These are phyloP conservation scores for Philopedon plagiatum DNA, from an alignment of 2,888 invertebrate species.

Conservation along the genomic window DNA sequence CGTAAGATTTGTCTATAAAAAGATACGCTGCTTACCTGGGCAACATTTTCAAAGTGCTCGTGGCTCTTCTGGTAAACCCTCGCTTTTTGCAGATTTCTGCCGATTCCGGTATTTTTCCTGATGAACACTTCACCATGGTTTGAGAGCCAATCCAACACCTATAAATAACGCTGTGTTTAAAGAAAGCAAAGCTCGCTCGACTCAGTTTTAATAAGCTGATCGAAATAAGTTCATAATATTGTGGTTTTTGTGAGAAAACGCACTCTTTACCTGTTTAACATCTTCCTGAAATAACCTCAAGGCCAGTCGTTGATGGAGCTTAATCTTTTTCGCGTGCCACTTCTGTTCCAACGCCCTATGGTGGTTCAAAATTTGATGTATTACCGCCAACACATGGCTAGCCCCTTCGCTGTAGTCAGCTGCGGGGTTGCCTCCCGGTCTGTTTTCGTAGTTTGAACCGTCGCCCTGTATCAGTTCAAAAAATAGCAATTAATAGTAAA, in stretches of 20 bases:
- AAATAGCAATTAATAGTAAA: neutral
- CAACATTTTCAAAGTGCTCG: slow-evolving; percentile 98
- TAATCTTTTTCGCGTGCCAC: slow-evolving; percentile 95
- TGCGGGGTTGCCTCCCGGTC: slow-evolving; percentile 86
- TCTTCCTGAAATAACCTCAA: slow-evolving; percentile 96
- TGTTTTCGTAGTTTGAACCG: slow-evolving; percentile 70
- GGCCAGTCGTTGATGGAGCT: slow-evolving; percentile 94
- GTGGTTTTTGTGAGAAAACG: too few species aligned
- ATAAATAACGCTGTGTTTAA: too few species aligned
- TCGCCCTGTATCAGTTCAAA: slow-evolving; percentile 59
- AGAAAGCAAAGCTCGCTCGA: too few species aligned
- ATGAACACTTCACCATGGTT: slow-evolving; percentile 98
- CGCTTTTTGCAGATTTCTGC: slow-evolving; percentile 94
- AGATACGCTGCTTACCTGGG: slow-evolving; percentile 79
- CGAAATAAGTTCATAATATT: too few species aligned
- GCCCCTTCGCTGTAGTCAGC: slow-evolving; percentile 98
- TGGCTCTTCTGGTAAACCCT: slow-evolving; percentile 98
- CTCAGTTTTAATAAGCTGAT: too few species aligned
- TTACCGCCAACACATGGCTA: slow-evolving; percentile 95
- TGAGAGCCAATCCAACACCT: slow-evolving; percentile 97
- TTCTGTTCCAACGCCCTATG: slow-evolving; percentile 94
- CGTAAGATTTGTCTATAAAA: slow-evolving; percentile 28
- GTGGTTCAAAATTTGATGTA: slow-evolving; percentile 96
- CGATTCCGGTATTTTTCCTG: slow-evolving; percentile 96
- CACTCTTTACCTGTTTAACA: slow-evolving; percentile 90